phyloP scores from a whole-genome alignment of 2,113 vertebrate genomes.

The Gobio gobio region DNA sequence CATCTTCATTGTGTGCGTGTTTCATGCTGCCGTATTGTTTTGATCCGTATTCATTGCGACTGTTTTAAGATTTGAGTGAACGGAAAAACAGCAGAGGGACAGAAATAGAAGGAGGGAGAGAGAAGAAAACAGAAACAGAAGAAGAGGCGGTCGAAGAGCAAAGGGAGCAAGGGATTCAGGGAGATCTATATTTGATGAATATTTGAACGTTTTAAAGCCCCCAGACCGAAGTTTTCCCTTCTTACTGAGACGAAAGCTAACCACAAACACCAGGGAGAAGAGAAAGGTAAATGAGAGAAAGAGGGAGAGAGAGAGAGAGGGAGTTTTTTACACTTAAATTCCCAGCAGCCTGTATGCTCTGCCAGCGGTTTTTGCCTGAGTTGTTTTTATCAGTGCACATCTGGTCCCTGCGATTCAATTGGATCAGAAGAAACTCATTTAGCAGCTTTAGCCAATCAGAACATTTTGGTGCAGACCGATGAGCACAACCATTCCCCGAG shows the following conservation, averaged over 20 bases:
- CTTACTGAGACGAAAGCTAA: constrained; percentile 55
- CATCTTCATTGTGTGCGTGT: background rate
- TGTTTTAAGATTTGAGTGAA: constrained; percentile 25
- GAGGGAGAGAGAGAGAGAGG: constrained; percentile 31
- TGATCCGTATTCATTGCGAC: constrained; percentile 17
- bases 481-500: constrained; percentile 27
- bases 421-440: constrained; percentile 23
- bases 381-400: constrained; percentile 52
- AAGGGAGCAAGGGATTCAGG: constrained; percentile 64
- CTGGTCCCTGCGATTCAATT: constrained; percentile 40
- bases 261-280: constrained; percentile 47
- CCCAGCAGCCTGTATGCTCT: constrained; percentile 28
- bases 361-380: constrained; percentile 36
- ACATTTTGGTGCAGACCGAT: constrained; percentile 16
- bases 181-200: constrained; percentile 77
- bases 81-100: background rate
- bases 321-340: constrained; percentile 15
- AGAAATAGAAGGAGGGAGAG: constrained; percentile 29
- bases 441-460: constrained; percentile 43
- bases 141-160: constrained; percentile 48
- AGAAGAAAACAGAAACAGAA: constrained; percentile 55
- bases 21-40: constrained; percentile 9
- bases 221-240: constrained; percentile 67
- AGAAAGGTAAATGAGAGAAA: constrained; percentile 39
- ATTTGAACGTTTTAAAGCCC: constrained; percentile 73